Evolutionary conservation across 2,113 vertebrate genomes (phyloP).

Genomic region (Notiomystis cincta): DNA sequence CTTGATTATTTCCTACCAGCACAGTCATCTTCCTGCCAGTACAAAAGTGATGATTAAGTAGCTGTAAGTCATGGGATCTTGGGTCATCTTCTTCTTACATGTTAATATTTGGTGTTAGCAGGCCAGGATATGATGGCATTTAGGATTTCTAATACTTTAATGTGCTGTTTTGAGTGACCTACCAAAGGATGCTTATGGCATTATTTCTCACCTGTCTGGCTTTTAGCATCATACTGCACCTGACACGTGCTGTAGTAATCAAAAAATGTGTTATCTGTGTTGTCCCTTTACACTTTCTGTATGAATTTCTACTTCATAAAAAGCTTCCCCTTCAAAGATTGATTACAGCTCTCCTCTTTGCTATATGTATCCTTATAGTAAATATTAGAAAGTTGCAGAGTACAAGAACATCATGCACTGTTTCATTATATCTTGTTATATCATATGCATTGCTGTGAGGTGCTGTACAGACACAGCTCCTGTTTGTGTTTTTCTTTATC

Average conservation of each 20-base stretch:
- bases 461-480: neutral
- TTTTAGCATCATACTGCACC: neutral
- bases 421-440: neutral
- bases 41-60: neutral
- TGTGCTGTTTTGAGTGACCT: neutral
- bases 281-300: neutral
- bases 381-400: neutral
- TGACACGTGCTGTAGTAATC: neutral
- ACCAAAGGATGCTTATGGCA: neutral
- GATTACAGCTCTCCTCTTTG: neutral
- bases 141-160: neutral
- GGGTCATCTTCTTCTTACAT: neutral
- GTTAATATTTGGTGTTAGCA: neutral
- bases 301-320: neutral
- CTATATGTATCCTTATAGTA: neutral
- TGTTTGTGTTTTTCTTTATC: neutral
- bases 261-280: neutral
- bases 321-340: neutral
- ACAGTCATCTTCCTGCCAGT: neutral
- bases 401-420: neutral
- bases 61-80: neutral
- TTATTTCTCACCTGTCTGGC: neutral
- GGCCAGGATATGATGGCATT: neutral
- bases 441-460: neutral
- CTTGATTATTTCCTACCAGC: neutral